Base-by-base conservation (phyloP, 2,888 invertebrate species). In the Dicranocentrus wangi region DNA sequence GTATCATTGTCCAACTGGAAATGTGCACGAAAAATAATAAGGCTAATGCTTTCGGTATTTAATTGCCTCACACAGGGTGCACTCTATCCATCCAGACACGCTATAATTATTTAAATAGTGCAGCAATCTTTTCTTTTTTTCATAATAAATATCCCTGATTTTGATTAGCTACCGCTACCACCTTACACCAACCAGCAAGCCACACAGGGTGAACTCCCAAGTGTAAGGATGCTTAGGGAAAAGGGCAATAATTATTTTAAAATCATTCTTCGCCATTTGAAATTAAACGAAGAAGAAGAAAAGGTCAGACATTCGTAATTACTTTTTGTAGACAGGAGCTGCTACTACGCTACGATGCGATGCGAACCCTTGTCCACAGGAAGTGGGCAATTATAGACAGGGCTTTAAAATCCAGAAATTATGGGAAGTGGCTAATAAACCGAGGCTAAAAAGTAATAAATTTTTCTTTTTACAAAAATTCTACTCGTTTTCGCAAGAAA, bases 141-240 rank as follows among this genome's bases (percentile, higher is more conserved):
- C 47, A n/a, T 47, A 10, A 8, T 55, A 55, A 55, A 23, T 55
- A 15, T 55, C 55, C n/a, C 25, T 55, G 55, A 55, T 55, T 55
- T n/a, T 55, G 55, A 55, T 55, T 55, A 55, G 55, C 19, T 43
- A n/a, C 13, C 32, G 5, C 3, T 32, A 32, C 32, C 32, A 47
- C 47, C 51, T 55, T 25, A 25, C 55, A 25, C 25, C 19, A 39
- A 13, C 5, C 7, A 8, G 39, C 39, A 39, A 25, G 25, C 55
- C 55, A 55, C 55, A 55, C 55, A 55, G 25, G 55, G 19, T n/a
- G 47, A 55, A 55, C 55, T 55, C 55, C n/a, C n/a, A n/a, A n/a
- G n/a, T n/a, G n/a, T n/a, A n/a, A n/a, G n/a, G n/a, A 2, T n/a
- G 47, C n/a, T 17, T 51, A 51, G 17, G 51, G 19, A 51, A 25